phyloP scores from a whole-genome alignment of 1,140 invertebrate genomes.

The Drosophila azteca region DNA sequence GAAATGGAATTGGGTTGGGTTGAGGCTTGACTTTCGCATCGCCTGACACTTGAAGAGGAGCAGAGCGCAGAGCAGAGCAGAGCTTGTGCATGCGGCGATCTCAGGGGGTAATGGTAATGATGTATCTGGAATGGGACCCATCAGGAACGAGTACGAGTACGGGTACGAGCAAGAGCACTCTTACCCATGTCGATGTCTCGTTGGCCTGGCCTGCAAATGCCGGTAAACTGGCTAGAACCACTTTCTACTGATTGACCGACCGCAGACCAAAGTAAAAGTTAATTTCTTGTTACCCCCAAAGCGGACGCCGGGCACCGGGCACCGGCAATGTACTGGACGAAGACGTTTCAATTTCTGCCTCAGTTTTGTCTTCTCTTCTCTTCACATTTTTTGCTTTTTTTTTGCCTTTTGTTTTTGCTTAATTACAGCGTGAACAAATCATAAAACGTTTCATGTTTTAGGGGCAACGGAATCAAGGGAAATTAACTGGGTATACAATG shows the following conservation, averaged over 20 bases:
- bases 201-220: conserved; percentile 2
- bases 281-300: too few species aligned
- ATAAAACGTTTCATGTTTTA: conserved; percentile 47
- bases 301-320: too few species aligned
- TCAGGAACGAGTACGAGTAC: too few species aligned
- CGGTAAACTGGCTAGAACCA: conserved; percentile 66
- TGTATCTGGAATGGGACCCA: too few species aligned
- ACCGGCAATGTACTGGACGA: conserved; percentile 1
- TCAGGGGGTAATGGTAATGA: conserved; percentile 3
- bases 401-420: conserved; percentile 42
- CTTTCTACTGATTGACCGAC: conserved; percentile 46
- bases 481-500: conserved; percentile 7
- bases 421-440: conserved; percentile 55
- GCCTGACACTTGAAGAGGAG: conserved; percentile 57
- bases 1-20: conserved; percentile 12
- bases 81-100: conserved; percentile 24
- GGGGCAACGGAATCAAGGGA: conserved; percentile 40
- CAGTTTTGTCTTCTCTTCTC: conserved; percentile 19
- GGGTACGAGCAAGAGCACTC: too few species aligned
- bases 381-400: too few species aligned
- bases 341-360: conserved; percentile 44
- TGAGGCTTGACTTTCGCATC: conserved; percentile 59
- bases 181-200: too few species aligned
- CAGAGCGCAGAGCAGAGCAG: conserved; percentile 16
- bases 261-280: conserved; percentile 51